Evolutionary conservation across 2,113 vertebrate genomes (phyloP).

Genomic region (Podarcis cretensis): DNA sequence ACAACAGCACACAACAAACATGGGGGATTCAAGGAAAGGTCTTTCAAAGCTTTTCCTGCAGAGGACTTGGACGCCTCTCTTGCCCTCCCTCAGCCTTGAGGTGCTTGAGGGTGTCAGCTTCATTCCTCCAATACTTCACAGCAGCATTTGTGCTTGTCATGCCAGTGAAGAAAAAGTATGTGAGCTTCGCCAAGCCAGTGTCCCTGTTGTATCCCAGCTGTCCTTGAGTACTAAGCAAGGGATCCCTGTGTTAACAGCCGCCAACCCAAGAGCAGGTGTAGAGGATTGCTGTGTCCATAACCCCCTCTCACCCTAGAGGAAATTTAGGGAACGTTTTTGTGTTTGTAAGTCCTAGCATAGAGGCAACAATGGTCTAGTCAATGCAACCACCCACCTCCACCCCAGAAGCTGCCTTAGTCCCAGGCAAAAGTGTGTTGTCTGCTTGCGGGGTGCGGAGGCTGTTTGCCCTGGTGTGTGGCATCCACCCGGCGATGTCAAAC

Average conservation of each 20-base stretch:
- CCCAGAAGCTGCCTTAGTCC: not conserved
- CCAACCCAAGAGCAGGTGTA: not conserved
- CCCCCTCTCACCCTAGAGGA: too few species aligned
- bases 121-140: not conserved
- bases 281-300: not conserved
- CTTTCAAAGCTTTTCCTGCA: not conserved
- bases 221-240: not conserved
- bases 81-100: not conserved
- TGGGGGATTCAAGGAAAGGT: not conserved
- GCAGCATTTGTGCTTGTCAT: not conserved
- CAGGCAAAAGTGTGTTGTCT: not conserved
- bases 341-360: too few species aligned
- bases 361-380: not conserved
- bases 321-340: not conserved
- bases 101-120: too few species aligned
- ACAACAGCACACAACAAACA: not conserved
- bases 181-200: not conserved
- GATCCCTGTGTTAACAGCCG: not conserved
- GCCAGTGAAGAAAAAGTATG: too few species aligned
- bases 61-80: not conserved
- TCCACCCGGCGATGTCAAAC: not conserved
- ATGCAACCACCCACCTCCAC: not conserved
- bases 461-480: not conserved
- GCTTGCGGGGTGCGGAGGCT: not conserved
- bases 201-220: not conserved